These are phyloP conservation scores for Agapostemon virescens DNA, from an alignment of 2,888 invertebrate species.

Conservation along the genomic window DNA sequence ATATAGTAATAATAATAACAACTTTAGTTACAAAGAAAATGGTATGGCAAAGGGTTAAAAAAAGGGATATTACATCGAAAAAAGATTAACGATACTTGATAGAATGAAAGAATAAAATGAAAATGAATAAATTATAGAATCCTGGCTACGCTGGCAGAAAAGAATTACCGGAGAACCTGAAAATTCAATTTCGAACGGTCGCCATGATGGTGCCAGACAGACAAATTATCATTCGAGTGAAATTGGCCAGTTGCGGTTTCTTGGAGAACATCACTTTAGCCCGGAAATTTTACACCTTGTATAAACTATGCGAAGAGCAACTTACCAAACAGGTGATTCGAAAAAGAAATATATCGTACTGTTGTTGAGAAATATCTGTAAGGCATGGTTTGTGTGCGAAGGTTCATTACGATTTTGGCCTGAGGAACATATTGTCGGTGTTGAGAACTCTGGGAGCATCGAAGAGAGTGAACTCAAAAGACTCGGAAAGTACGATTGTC, in stretches of 20 bases:
- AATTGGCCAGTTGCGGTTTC: slow-evolving; percentile 97
- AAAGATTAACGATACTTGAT: neutral
- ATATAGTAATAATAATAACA: too few relatives aligned
- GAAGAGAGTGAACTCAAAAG: slow-evolving; percentile 94
- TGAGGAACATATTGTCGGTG: slow-evolving; percentile 97
- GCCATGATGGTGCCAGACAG: slow-evolving; percentile 99
- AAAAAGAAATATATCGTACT: neutral
- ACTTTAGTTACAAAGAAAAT: too few relatives aligned
- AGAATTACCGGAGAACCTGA: slow-evolving; percentile 97
- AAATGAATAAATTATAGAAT: slow-evolving; percentile 85
- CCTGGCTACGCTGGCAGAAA: slow-evolving; percentile 98
- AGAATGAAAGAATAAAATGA: neutral
- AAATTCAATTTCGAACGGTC: slow-evolving; percentile 98
- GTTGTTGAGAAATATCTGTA: neutral
- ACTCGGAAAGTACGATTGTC: slow-evolving; percentile 96
- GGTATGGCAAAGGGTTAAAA: too few relatives aligned
- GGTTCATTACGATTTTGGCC: slow-evolving; percentile 98
- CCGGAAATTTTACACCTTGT: slow-evolving; percentile 96
- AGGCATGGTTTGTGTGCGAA: slow-evolving; percentile 72
- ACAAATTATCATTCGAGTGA: slow-evolving; percentile 97
- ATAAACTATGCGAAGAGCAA: slow-evolving; percentile 98
- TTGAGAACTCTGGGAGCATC: slow-evolving; percentile 95
- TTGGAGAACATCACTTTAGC: slow-evolving; percentile 96
- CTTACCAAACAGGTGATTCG: slow-evolving; percentile 92
- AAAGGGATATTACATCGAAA: too few relatives aligned